These are phyloP conservation scores for Eubasilissa splendida DNA, from an alignment of 2,888 invertebrate genomes.

Conservation along the genomic window DNA sequence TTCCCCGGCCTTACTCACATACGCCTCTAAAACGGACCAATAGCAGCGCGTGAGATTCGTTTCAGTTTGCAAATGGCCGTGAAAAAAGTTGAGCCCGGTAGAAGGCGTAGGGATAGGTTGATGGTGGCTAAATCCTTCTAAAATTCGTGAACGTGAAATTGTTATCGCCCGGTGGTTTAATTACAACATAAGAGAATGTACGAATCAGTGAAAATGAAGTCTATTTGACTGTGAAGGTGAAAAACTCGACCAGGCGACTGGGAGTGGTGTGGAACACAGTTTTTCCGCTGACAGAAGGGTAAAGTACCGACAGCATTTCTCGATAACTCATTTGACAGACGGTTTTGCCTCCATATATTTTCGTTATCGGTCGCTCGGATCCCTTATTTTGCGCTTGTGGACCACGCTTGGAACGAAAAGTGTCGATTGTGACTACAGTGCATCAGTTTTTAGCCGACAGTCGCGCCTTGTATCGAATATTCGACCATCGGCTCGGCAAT, in stretches of 20 bases:
- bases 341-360: conserved; percentile 35
- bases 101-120: conserved; percentile 68
- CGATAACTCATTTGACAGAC: conserved; percentile 44
- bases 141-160: conserved; percentile 65
- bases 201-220: conserved; percentile 73
- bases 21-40: conserved; percentile 63
- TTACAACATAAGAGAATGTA: conserved; percentile 70
- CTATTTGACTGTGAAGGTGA: conserved; percentile 66
- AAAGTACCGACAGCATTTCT: conserved; percentile 63
- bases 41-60: conserved; percentile 70
- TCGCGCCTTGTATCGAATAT: conserved; percentile 40
- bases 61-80: conserved; percentile 76
- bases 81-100: conserved; percentile 71
- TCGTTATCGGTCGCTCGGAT: conserved; percentile 2
- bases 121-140: conserved; percentile 70
- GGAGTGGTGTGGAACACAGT: conserved; percentile 67
- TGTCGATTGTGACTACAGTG: conserved; percentile 18
- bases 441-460: conserved; percentile 19
- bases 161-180: conserved; percentile 68
- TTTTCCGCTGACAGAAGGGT: conserved; percentile 71
- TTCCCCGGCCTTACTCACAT: background rate
- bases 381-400: conserved; percentile 17
- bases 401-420: background rate
- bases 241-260: conserved; percentile 63
- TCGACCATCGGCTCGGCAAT: conserved; percentile 35